Base-by-base conservation (phyloP, 2,888 invertebrate species). In the Cyaniris semiargus region DNA sequence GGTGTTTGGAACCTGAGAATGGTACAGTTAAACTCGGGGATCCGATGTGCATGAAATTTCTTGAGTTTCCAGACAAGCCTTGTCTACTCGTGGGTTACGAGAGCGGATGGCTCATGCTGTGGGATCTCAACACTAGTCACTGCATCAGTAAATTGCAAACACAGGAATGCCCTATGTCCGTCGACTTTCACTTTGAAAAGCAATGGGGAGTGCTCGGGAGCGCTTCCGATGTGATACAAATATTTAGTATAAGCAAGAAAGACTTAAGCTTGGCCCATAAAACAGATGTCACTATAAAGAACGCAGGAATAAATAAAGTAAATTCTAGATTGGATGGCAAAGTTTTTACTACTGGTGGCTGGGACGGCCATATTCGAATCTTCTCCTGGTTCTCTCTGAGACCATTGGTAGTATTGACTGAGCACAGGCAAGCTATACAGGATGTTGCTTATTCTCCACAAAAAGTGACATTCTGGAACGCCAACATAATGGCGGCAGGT, bases 321-420 rank as follows among this genome's bases (percentile, higher is more conserved):
- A 95, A 95, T 82, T 94, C 97, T 80, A 94, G 97, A 38, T 89
- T 92, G 0, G 97, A 97, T 86, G 94, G 95, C 4, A 97, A 96
- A 86, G 95, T 97, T 8, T 96, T 97, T 83, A 95, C 95, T 27
- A 94, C 95, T 0, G 97, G 96, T 15, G 96, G 97, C 53, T 97
- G 97, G 96, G 97, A 97, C 85, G 96, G 96, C 1, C 95, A 96
- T 79, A 91, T 97, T 79, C 94, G 97, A 80, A 95, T 97, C 80
- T 97, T 96, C 87, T 97, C 97, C 1, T 97, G 96, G 96, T 97
- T 96, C 86, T 96, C 96, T 77, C 89, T 97, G 60, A 94, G 96
- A 76, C 95, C 96, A 4, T 89, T 97, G 79, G 97, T 95, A 1
- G 96, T 97, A 76, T 91, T 97, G 58, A 96, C 96, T 0, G 96